Evolutionary conservation across 1,140 invertebrate species (phyloP).

Genomic region (Hycleus cichorii): DNA sequence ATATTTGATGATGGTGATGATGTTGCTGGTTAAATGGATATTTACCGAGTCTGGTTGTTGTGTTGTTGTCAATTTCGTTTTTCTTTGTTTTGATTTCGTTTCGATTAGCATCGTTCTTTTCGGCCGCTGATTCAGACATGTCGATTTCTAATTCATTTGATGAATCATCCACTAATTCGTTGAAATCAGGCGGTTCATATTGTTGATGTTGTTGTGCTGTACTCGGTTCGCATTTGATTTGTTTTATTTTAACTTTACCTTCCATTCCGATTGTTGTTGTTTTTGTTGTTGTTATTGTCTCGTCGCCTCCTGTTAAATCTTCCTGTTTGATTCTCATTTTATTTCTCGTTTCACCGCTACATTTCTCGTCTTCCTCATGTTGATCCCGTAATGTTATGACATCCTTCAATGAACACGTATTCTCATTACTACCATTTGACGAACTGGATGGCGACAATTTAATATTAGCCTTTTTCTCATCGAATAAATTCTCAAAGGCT

Average conservation of each 20-base stretch:
- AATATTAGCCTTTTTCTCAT: constrained; percentile 62
- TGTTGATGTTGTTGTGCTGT: constrained; percentile 51
- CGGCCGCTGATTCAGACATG: constrained; percentile 56
- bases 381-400: constrained; percentile 57
- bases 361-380: constrained; percentile 39
- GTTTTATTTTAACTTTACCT: constrained; percentile 29
- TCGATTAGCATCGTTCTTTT: constrained; percentile 37
- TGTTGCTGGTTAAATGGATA: constrained; percentile 32
- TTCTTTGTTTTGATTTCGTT: constrained; percentile 43
- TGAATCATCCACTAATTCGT: constrained; percentile 70
- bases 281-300: constrained; percentile 16
- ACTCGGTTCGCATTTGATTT: constrained; percentile 35
- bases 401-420: constrained; percentile 52
- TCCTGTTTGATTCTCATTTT: constrained; percentile 33
- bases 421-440: constrained; percentile 52
- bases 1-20: constrained; percentile 32
- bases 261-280: constrained; percentile 27
- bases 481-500: constrained; percentile 76
- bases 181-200: constrained; percentile 67
- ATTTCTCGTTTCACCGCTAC: constrained; percentile 32
- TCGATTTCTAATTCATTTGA: constrained; percentile 73
- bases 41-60: constrained; percentile 5
- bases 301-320: neutral
- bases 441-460: constrained; percentile 59
- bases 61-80: constrained; percentile 37